These are phyloP conservation scores for Dicerorhinus sumatrensis DNA, from an alignment of 2,113 vertebrate species.

Conservation along the genomic window DNA sequence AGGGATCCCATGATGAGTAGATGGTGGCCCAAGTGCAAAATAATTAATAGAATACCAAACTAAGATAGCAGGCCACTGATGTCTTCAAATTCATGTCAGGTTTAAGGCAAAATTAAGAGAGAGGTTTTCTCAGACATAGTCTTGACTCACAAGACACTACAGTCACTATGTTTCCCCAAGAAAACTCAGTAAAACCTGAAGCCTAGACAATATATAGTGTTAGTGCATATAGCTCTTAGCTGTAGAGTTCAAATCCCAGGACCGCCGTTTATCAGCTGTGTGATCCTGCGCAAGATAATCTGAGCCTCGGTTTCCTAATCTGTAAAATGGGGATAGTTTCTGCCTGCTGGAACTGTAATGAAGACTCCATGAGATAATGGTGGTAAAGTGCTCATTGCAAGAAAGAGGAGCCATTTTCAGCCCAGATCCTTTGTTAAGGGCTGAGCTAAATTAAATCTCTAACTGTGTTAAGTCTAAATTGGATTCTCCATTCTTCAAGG, in stretches of 20 bases:
- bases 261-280: not conserved
- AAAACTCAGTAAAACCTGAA: not conserved
- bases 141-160: not conserved
- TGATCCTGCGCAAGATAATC: not conserved
- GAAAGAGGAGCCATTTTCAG: not conserved
- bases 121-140: not conserved
- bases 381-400: not conserved
- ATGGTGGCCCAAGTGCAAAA: not conserved
- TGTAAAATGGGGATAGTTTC: not conserved
- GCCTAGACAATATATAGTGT: no score
- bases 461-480: not conserved
- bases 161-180: not conserved
- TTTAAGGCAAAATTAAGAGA: not conserved
- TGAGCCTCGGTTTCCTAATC: not conserved
- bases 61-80: not conserved
- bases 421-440: no score
- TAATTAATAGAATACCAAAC: not conserved
- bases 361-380: not conserved
- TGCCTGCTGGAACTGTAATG: not conserved
- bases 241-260: not conserved
- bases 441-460: not conserved
- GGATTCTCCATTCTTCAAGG: not conserved
- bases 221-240: not conserved
- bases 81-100: not conserved
- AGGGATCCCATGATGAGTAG: not conserved